These are phyloP conservation scores for Micrastur ruficollis DNA, from an alignment of 2,797 vertebrate species.

Conservation along the genomic window DNA sequence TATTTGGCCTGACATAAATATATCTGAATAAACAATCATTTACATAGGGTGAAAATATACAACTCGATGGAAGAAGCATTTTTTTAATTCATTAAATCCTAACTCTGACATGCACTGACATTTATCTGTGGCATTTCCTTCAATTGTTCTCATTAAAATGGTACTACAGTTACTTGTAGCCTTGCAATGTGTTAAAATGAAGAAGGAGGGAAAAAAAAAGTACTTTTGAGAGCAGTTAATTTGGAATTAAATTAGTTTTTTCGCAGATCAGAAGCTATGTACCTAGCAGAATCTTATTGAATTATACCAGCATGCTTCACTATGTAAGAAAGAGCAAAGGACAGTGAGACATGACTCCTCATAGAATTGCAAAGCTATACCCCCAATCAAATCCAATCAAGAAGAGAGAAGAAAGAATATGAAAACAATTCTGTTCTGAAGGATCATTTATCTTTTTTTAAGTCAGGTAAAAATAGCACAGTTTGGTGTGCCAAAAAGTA, in stretches of 20 bases:
- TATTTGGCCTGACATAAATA: background rate
- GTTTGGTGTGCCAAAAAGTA: background rate
- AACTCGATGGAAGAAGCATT: background rate
- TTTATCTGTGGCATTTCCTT: constrained; percentile 19
- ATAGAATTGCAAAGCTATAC: background rate
- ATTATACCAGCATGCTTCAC: constrained; percentile 4
- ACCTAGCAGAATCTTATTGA: constrained; percentile 32
- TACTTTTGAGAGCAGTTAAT: constrained; percentile 59
- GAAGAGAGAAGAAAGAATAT: constrained; percentile 1
- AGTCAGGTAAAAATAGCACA: background rate
- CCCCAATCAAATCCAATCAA: constrained; percentile 15
- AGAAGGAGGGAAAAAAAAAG: background rate
- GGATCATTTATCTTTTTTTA: background rate
- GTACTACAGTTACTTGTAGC: background rate
- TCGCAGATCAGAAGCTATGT: constrained; percentile 47
- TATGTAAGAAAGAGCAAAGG: constrained; percentile 37
- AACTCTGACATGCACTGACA: constrained; percentile 16
- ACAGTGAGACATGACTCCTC: background rate
- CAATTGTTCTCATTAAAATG: constrained; percentile 38
- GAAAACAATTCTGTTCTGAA: background rate
- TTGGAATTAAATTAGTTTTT: constrained; percentile 60
- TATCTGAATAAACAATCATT: constrained; percentile 21
- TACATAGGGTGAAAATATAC: background rate
- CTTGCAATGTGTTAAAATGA: constrained; percentile 34
- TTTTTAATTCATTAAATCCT: background rate